These are phyloP conservation scores for Cecropterus lyciades DNA, from an alignment of 1,140 invertebrate species.

Conservation along the genomic window DNA sequence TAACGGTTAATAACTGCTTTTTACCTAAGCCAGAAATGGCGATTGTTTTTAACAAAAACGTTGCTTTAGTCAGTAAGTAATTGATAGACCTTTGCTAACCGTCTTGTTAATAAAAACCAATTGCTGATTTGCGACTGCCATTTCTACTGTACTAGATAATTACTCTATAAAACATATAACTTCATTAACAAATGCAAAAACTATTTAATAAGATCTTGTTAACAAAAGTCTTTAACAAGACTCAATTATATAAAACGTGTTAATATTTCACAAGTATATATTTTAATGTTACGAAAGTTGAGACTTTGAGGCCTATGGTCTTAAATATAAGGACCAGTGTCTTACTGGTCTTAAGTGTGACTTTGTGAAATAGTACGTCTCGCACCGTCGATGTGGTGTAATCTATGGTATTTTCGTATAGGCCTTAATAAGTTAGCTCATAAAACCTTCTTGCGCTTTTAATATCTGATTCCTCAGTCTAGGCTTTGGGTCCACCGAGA, in stretches of 20 bases:
- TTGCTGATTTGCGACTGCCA: not conserved
- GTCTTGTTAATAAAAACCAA: not conserved
- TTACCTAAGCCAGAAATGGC: not conserved
- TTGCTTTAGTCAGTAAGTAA: not conserved
- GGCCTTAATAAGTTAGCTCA: not conserved
- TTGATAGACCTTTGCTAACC: not conserved
- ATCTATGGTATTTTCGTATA: conserved; percentile 14
- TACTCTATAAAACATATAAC: not conserved
- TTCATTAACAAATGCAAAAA: too few species aligned
- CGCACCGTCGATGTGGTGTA: conserved; percentile 3
- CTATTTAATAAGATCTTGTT: too few species aligned
- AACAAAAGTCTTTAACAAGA: not conserved
- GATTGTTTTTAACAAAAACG: not conserved
- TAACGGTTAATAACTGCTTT: not conserved
- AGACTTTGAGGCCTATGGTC: not conserved
- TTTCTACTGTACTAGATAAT: not conserved
- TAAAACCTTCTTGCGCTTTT: conserved; percentile 17
- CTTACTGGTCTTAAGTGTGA: too few species aligned
- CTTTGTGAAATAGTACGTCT: not conserved
- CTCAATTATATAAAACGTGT: conserved; percentile 6
- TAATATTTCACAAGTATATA: conserved; percentile 10
- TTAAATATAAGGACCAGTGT: conserved; percentile 1
- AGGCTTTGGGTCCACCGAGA: not conserved
- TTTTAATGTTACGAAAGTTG: conserved; percentile 1
- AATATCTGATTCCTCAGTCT: conserved; percentile 9